These are phyloP conservation scores for Danio aesculapii DNA, from an alignment of 2,797 vertebrate genomes.

Conservation along the genomic window DNA sequence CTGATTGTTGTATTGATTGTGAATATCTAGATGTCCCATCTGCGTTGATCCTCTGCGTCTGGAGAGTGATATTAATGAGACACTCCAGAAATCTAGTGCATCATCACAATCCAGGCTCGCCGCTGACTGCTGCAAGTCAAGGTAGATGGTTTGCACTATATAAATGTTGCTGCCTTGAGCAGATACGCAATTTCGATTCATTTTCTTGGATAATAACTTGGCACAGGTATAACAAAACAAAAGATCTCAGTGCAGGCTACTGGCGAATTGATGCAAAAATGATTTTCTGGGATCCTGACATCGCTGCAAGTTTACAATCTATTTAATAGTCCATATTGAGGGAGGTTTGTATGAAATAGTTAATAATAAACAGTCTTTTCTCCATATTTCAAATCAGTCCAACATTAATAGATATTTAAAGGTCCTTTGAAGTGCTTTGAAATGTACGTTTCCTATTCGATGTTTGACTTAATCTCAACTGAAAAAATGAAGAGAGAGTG, in stretches of 20 bases:
- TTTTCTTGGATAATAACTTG: background rate
- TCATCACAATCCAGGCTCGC: constrained; percentile 19
- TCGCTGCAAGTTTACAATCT: background rate
- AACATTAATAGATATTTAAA: too few species aligned
- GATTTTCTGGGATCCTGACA: background rate
- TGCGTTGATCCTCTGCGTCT: constrained; percentile 22
- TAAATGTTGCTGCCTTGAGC: background rate
- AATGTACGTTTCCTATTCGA: too few species aligned
- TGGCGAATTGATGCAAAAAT: background rate
- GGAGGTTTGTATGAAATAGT: background rate
- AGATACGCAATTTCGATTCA: background rate
- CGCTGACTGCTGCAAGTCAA: background rate
- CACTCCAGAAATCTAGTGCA: constrained; percentile 27
- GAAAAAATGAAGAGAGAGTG: too few species aligned
- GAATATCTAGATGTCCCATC: constrained; percentile 46
- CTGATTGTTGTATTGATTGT: constrained; percentile 43
- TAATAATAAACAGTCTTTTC: background rate
- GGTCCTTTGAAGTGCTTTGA: too few species aligned
- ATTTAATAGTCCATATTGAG: background rate
- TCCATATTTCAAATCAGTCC: too few species aligned
- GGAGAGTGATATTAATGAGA: constrained; percentile 46
- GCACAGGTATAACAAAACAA: background rate
- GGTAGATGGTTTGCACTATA: constrained; percentile 21
- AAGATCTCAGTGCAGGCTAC: background rate
- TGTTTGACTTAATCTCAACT: too few species aligned